Conservation (phyloP, 2,797 vertebrate species). For the Sebastolobus alascanus region DNA sequence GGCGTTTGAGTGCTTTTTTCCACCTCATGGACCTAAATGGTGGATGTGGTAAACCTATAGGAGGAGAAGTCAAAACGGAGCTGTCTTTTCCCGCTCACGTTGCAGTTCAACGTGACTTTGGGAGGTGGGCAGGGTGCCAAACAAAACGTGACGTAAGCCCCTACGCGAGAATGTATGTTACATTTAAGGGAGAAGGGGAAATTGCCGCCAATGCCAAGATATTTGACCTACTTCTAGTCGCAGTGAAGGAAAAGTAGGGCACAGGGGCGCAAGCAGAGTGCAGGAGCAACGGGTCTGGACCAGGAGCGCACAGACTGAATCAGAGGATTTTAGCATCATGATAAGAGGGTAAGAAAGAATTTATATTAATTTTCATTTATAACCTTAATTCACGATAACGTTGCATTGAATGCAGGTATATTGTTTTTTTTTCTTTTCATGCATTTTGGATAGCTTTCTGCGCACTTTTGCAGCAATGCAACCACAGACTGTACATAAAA, state of each 20-base stretch:
- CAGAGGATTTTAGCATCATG: not conserved
- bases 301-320: not conserved
- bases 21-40: not conserved
- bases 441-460: not conserved
- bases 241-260: not conserved
- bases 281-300: constrained; percentile 11
- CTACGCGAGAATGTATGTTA: constrained; percentile 81
- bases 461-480: not conserved
- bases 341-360: constrained; percentile 34
- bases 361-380: not conserved
- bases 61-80: not conserved
- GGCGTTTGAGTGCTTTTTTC: not conserved
- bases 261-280: not conserved
- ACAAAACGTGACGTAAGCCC: constrained; percentile 70
- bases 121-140: constrained; percentile 60
- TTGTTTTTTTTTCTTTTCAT: rapidly evolving
- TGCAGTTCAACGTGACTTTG: constrained; percentile 83
- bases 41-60: not conserved
- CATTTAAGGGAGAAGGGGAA: constrained; percentile 68
- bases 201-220: constrained; percentile 69
- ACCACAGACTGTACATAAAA: too few species aligned
- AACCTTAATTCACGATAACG: not conserved
- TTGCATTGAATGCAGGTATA: not conserved
- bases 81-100: constrained; percentile 71
- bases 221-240: constrained; percentile 80